Percentiles rank a stretch among this genome's conserved stretches.
Evolutionary conservation across 1,140 invertebrate genomes (phyloP).

Genomic region (Plectus sambesii): DNA sequence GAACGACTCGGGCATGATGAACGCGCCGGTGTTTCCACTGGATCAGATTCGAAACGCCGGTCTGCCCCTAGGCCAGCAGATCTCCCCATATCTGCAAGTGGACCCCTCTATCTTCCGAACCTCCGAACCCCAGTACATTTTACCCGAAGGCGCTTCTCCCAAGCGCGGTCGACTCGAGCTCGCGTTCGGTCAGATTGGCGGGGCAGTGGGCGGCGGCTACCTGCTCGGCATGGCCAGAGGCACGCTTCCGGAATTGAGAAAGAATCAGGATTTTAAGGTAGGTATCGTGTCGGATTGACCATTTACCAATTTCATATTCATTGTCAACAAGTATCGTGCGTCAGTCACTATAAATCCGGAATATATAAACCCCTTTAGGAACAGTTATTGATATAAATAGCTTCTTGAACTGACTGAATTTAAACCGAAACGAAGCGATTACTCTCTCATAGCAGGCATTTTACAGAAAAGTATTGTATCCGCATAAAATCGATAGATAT

Average conservation of each 20-base stretch:
- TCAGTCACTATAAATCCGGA: too few species aligned
- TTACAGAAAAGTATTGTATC: too few species aligned
- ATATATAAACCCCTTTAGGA: too few species aligned
- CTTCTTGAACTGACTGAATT: too few species aligned
- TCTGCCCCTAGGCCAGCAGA: slow-evolving; percentile 28
- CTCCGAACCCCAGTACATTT: slow-evolving; percentile 32
- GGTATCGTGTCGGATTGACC: slow-evolving; percentile 1
- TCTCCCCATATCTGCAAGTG: slow-evolving; percentile 34
- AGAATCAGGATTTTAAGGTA: slow-evolving; percentile 26
- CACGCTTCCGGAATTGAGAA: slow-evolving; percentile 22
- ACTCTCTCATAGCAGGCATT: too few species aligned
- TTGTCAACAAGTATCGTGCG: too few species aligned
- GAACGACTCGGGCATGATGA: too few species aligned
- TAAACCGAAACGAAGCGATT: too few species aligned
- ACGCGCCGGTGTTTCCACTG: slow-evolving; percentile 21
- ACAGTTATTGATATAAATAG: too few species aligned
- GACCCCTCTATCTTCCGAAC: slow-evolving; percentile 30
- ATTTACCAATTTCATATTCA: not conserved
- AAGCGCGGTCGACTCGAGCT: slow-evolving; percentile 35
- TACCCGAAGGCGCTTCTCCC: slow-evolving; percentile 32
- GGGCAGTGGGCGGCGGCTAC: slow-evolving; percentile 29
- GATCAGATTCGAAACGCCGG: slow-evolving; percentile 29
- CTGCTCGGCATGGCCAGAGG: slow-evolving; percentile 25
- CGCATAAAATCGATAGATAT: too few species aligned
- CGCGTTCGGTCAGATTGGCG: slow-evolving; percentile 30